Evolutionary conservation across 2,888 invertebrate species (phyloP).

Genomic region (Melanchra persicariae): DNA sequence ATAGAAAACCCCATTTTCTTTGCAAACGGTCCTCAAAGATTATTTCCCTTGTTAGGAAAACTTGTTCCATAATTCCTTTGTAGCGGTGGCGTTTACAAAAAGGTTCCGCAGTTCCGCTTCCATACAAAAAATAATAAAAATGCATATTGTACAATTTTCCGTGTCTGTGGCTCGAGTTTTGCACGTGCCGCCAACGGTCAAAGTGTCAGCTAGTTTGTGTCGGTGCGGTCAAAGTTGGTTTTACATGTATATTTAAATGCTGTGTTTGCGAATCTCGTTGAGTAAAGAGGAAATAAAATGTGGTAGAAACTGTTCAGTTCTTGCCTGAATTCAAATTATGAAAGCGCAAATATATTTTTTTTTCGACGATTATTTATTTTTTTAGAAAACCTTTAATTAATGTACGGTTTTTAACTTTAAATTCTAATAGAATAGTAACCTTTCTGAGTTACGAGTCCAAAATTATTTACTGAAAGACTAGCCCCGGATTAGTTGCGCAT

Average conservation of each 20-base stretch:
- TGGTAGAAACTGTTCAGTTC: background rate
- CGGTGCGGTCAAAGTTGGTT: constrained; percentile 12
- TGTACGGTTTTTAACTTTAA: too few species aligned
- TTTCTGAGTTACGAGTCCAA: too few species aligned
- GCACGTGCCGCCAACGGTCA: constrained; percentile 27
- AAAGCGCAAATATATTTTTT: too few species aligned
- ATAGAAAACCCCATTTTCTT: constrained; percentile 30
- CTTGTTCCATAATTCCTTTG: constrained; percentile 27
- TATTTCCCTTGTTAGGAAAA: constrained; percentile 38
- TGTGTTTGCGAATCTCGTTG: background rate
- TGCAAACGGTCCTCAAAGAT: constrained; percentile 15
- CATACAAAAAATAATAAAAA: constrained; percentile 33
- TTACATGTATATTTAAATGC: constrained; percentile 15
- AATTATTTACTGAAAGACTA: background rate
- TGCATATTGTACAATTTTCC: constrained; percentile 20
- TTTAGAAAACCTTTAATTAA: too few species aligned
- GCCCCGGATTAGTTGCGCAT: background rate
- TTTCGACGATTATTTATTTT: too few species aligned
- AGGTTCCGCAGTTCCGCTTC: constrained; percentile 6
- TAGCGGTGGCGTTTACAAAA: constrained; percentile 28
- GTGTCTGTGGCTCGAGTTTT: background rate
- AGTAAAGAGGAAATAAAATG: background rate
- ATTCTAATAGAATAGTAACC: too few species aligned
- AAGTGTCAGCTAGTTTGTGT: constrained; percentile 16
- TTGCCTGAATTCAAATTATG: too few species aligned